These are phyloP conservation scores for Ctenochaetus hawaiiensis DNA, from an alignment of 2,797 vertebrate genomes.

Conservation along the genomic window DNA sequence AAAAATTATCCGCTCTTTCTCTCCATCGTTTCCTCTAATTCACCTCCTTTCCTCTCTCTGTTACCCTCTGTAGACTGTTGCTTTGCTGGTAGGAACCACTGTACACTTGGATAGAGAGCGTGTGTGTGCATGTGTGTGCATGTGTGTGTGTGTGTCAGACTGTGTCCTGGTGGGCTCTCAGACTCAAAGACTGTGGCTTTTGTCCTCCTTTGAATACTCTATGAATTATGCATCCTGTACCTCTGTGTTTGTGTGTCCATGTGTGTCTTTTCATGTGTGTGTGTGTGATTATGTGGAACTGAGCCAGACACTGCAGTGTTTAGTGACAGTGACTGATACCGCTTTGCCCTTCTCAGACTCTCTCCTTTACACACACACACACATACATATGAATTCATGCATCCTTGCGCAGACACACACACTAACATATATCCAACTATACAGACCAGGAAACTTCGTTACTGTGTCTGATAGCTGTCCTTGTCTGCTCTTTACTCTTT, in stretches of 20 bases:
- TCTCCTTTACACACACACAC: conserved; percentile 30
- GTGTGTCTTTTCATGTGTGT: conserved; percentile 34
- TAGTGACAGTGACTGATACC: conserved; percentile 79
- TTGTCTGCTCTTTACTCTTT: conserved; percentile 47
- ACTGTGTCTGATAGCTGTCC: conserved; percentile 57
- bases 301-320: conserved; percentile 76
- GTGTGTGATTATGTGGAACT: conserved; percentile 35
- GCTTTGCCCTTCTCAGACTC: conserved; percentile 62
- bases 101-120: conserved; percentile 43
- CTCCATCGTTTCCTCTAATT: conserved; percentile 49
- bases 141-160: conserved; percentile 36
- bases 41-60: conserved; percentile 36
- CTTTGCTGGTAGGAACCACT: conserved; percentile 44
- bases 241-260: conserved; percentile 53
- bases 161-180: conserved; percentile 58
- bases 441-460: conserved; percentile 22
- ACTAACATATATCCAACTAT: background rate
- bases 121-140: conserved; percentile 35
- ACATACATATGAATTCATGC: background rate
- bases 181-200: conserved; percentile 66
- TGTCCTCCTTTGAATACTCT: conserved; percentile 76
- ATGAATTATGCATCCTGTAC: conserved; percentile 77
- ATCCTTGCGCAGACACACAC: background rate
- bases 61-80: conserved; percentile 46
- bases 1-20: conserved; percentile 48